Evolutionary conservation across 1,140 invertebrate genomes (phyloP).

Genomic region (Danaus plexippus): DNA sequence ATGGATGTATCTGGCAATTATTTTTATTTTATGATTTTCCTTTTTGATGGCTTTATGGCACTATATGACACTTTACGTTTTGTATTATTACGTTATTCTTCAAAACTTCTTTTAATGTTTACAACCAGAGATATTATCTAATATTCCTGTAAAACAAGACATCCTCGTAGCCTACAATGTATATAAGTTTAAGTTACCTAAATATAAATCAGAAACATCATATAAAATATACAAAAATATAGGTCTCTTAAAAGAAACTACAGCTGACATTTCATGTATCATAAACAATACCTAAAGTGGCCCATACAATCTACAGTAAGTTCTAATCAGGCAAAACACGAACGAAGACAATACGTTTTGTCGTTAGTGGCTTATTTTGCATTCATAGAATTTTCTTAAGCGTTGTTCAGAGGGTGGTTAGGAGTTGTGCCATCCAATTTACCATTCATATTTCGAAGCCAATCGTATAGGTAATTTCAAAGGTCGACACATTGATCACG

Average conservation of each 20-base stretch:
- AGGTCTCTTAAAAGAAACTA: neutral
- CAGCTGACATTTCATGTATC: slow-evolving; percentile 22
- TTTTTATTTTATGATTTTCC: slow-evolving; percentile 54
- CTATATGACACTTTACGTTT: slow-evolving; percentile 5
- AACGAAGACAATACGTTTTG: slow-evolving; percentile 49
- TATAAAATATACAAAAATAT: too few relatives aligned
- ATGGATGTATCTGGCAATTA: slow-evolving; percentile 48
- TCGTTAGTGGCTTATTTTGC: slow-evolving; percentile 66
- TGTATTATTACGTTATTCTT: too few relatives aligned
- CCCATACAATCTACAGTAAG: slow-evolving; percentile 42
- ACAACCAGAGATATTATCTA: too few relatives aligned
- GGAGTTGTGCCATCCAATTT: slow-evolving; percentile 53
- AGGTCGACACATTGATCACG: slow-evolving; percentile 43
- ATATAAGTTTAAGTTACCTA: too few relatives aligned
- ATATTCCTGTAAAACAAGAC: too few relatives aligned
- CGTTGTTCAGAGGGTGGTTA: slow-evolving; percentile 43
- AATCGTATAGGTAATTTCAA: slow-evolving; percentile 56
- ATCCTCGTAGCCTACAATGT: too few relatives aligned
- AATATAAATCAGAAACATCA: too few relatives aligned
- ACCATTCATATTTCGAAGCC: slow-evolving; percentile 61
- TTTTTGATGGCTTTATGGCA: slow-evolving; percentile 36
- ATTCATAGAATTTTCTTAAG: slow-evolving; percentile 70
- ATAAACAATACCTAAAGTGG: slow-evolving; percentile 25
- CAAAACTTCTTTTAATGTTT: too few relatives aligned
- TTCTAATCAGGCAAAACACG: slow-evolving; percentile 56